Evolutionary conservation across 2,113 vertebrate species (phyloP), one percentile per base, ranked within the genome.

Genomic region (Dipodomys merriami): DNA sequence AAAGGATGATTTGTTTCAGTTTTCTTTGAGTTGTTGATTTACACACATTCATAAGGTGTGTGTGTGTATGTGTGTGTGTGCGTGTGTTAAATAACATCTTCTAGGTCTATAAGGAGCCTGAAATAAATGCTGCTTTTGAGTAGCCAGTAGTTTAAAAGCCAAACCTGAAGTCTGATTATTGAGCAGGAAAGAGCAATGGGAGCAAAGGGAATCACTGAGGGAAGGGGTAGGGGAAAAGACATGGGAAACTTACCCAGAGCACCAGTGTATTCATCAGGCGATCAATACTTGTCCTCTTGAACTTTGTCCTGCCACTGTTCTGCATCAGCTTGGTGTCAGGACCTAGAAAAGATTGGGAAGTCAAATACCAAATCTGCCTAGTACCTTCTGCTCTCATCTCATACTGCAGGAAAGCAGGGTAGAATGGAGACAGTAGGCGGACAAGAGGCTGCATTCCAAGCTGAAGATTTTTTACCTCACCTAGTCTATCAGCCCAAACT

Each of bases 241-340:
- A 25, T 1, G 46, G 44, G 73, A 4, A 7, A 15, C 98, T 2
- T 97, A 99, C 99, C 99, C 99, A 99, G 95, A 99, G 99, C 96
- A 99, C 99, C 97, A 99, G 97, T 0, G 99, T 99, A 95, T 99
- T 99, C 99, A 99, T 99, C 62, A 99, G 97, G 5, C 99, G 98
- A 92, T 99, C 99, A 0, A 99, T 99, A 94, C 99, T 99, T 0
- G 99, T 99, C 65, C 99, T 98, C 97, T 99, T 99, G 96, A 99
- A 99, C 96, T 99, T 99, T 19, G 99, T 99, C 77, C 98, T 97
- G 64, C 99, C 99, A 0, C 99, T 99, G 98, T 99, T 99, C 97
- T 99, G 99, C 99, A 99, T 99, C 78, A 99, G 98, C 89, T 99
- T 99, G 5, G 99, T 99, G 93, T 99, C 99, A 0, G 99, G 99